Conservation (phyloP, 2,888 invertebrate genomes). For the Pyrgus malvae region DNA sequence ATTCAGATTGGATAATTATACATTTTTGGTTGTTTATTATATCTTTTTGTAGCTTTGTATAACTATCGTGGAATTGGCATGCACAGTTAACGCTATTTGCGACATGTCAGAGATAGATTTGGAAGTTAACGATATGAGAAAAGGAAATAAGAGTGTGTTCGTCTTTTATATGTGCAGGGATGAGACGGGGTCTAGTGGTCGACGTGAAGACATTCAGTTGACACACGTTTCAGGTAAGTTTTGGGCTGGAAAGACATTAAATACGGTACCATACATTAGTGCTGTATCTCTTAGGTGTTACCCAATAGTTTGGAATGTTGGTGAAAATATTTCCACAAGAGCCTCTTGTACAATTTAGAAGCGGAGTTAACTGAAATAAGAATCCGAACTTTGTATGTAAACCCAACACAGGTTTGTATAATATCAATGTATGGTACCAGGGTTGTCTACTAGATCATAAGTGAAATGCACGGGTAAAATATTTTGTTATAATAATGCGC, state of each 20-base stretch:
- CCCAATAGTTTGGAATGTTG: no score
- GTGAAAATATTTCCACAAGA: background rate
- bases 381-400: no score
- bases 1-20: conserved; percentile 39
- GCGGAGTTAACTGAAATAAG: no score
- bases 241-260: conserved; percentile 1
- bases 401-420: no score
- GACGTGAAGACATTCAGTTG: conserved; percentile 42
- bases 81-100: conserved; percentile 67
- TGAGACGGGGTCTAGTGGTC: conserved; percentile 50
- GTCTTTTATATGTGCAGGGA: conserved; percentile 82
- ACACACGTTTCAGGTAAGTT: conserved; percentile 47
- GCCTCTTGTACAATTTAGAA: background rate
- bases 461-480: no score
- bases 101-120: conserved; percentile 52
- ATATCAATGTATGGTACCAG: no score
- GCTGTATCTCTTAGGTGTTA: background rate
- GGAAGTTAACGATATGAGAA: conserved; percentile 44
- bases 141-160: conserved; percentile 74
- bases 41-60: conserved; percentile 69
- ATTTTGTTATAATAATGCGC: no score
- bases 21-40: conserved; percentile 53
- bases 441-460: no score
- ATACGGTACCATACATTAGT: conserved; percentile 2
- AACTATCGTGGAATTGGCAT: conserved; percentile 69